A percentile compares a stretch with the other conserved stretches of the same genome.
These are phyloP conservation scores for Percina caprodes DNA, from an alignment of 2,113 vertebrate species.

Conservation along the genomic window DNA sequence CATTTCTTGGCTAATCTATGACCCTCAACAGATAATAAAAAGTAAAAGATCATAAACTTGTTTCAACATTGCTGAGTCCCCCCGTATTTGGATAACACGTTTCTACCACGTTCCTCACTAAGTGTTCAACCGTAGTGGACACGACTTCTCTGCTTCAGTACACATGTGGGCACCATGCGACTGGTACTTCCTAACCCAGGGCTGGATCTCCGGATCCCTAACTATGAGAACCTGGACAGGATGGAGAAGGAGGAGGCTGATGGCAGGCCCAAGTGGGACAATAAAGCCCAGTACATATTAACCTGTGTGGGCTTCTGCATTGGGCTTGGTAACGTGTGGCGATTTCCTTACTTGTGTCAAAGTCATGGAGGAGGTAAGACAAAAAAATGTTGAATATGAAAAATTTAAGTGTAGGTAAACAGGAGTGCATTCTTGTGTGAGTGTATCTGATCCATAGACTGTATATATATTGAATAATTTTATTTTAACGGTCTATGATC, in stretches of 20 bases:
- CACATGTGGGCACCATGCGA: conserved; percentile 77
- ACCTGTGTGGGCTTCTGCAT: conserved; percentile 95
- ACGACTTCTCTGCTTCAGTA: not conserved
- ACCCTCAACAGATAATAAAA: conserved; percentile 26
- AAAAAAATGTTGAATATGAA: not conserved
- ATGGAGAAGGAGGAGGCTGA: conserved; percentile 84
- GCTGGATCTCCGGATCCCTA: conserved; percentile 87
- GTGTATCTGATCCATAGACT: not conserved
- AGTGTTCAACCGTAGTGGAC: not conserved
- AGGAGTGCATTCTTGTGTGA: not conserved
- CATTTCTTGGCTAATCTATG: conserved; percentile 32
- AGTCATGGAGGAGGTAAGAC: conserved; percentile 93
- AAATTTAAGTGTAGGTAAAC: not conserved
- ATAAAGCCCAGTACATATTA: conserved; percentile 93
- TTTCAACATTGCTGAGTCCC: conserved; percentile 4
- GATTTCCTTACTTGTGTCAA: conserved; percentile 96
- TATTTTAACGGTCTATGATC: not conserved
- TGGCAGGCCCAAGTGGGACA: conserved; percentile 93
- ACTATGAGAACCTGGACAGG: conserved; percentile 83
- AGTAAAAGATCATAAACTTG: conserved; percentile 52
- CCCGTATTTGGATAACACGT: not conserved
- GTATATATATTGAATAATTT: not conserved
- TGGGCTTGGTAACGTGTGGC: conserved; percentile 94
- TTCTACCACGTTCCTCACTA: not conserved
- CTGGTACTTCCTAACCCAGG: conserved; percentile 88